A percentile compares a stretch with the other conserved stretches of the same genome.
phyloP scores from a whole-genome alignment of 2,888 invertebrate genomes.

The Deilephila porcellus region DNA sequence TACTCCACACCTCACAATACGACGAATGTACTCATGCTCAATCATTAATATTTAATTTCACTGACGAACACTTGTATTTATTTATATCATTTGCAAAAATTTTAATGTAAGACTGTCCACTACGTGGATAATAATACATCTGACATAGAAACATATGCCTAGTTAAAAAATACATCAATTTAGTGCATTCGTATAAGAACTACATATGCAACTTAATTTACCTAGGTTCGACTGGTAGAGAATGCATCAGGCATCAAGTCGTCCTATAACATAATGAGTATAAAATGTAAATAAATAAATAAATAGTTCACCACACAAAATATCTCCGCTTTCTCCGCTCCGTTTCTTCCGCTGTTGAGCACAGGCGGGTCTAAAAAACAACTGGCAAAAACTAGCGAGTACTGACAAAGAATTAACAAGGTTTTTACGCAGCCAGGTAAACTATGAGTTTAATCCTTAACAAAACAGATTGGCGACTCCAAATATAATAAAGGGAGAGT shows the following conservation, averaged over 20 bases:
- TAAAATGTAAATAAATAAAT: not conserved
- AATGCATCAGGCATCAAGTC: too few relatives aligned
- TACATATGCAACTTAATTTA: too few relatives aligned
- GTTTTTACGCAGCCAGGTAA: slow-evolving; percentile 24
- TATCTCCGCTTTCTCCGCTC: too few relatives aligned
- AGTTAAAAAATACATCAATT: too few relatives aligned
- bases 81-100: not conserved
- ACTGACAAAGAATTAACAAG: slow-evolving; percentile 23
- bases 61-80: not conserved
- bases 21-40: not conserved
- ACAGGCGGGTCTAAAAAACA: not conserved
- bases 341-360: not conserved
- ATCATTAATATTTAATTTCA: not conserved
- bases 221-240: too few relatives aligned
- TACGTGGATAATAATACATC: too few relatives aligned
- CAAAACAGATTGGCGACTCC: slow-evolving; percentile 2
- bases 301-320: not conserved
- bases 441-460: slow-evolving; percentile 10
- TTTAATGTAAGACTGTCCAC: too few relatives aligned
- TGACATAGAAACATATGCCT: too few relatives aligned
- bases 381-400: not conserved
- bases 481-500: slow-evolving; percentile 9
- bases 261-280: too few relatives aligned
- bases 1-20: not conserved
- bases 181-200: too few relatives aligned